Conservation (phyloP, 2,888 invertebrate genomes). For the Hirtodrosophila alboralis region DNA sequence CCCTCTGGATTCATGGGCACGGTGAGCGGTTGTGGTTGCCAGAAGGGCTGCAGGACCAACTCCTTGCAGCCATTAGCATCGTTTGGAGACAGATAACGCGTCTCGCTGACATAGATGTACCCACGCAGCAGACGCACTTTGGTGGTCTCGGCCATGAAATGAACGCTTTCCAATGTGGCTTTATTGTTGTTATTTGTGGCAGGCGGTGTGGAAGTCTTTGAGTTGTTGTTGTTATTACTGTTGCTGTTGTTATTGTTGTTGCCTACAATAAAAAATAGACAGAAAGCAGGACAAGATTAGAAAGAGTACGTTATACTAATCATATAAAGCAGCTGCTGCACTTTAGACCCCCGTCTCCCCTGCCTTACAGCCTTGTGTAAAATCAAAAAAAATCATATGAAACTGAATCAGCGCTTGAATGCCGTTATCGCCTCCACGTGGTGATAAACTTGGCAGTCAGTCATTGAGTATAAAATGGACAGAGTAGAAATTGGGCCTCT, state of each 20-base stretch:
- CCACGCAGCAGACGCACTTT: slow-evolving; percentile 81
- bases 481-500: too few relatives aligned
- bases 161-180: slow-evolving; percentile 54
- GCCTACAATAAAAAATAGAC: slow-evolving; percentile 35
- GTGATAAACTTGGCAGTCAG: slow-evolving; percentile 20
- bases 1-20: slow-evolving; percentile 49
- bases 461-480: too few relatives aligned
- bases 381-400: slow-evolving; percentile 4
- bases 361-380: slow-evolving; percentile 9
- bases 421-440: slow-evolving; percentile 43
- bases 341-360: slow-evolving; percentile 48
- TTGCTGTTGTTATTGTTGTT: slow-evolving; percentile 41
- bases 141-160: slow-evolving; percentile 78
- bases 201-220: slow-evolving; percentile 29
- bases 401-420: slow-evolving; percentile 28
- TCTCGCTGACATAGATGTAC: slow-evolving; percentile 77
- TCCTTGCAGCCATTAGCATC: slow-evolving; percentile 51
- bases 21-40: slow-evolving; percentile 75
- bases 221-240: slow-evolving; percentile 25
- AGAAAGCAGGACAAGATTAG: slow-evolving; percentile 31
- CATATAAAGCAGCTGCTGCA: slow-evolving; percentile 22
- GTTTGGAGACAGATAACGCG: slow-evolving; percentile 57
- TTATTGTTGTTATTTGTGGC: slow-evolving; percentile 59
- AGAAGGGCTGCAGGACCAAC: slow-evolving; percentile 80
- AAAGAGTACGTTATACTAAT: not conserved